Evolutionary conservation across 2,888 invertebrate genomes (phyloP), one percentile per base, ranked within the genome.

Genomic region (Hemaris fuciformis): DNA sequence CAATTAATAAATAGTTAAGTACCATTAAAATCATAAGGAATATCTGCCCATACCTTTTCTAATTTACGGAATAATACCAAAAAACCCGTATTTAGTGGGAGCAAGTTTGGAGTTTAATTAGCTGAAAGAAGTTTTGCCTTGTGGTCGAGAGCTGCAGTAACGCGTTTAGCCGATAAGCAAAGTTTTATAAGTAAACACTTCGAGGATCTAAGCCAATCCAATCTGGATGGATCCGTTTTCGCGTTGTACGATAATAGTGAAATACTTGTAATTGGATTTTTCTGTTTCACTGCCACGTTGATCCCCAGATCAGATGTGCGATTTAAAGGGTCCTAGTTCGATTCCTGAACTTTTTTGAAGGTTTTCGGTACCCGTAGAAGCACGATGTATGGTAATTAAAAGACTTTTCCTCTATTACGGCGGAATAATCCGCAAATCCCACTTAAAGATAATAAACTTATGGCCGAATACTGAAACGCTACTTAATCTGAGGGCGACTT

Each of bases 51-150:
- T 60, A 70, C 71, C 69, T 76, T 76, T 70, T 75, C 77, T 81
- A 76, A 76, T 80, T 77, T 73, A 73, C 67, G 62, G 72, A 70
- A 75, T 74, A 75, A 74, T 74, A 68, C 62, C 60, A 62, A 73
- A 71, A 70, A 74, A 75, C 70, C n/a, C 67, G 65, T 74, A 81
- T 76, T 76, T 83, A 72, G 67, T 66, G 64, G 67, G 64, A 74
- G 66, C 64, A 77, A 82, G 71, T 76, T 75, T 68, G 67, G 75
- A 83, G 77, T 83, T 83, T 82, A 84, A 84, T 84, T 83, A 82
- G 79, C 68, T 68, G 72, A 73, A 68, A 73, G 77, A 79, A 78
- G 72, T 81, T 80, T 73, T 18, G 59, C 69, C 66, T 73, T 72
- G 66, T 60, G 65, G 31, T 18, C 27, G 10, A 53, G 18, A 5